Conservation (phyloP, 1,140 invertebrate species). For the Mamestra configurata region DNA sequence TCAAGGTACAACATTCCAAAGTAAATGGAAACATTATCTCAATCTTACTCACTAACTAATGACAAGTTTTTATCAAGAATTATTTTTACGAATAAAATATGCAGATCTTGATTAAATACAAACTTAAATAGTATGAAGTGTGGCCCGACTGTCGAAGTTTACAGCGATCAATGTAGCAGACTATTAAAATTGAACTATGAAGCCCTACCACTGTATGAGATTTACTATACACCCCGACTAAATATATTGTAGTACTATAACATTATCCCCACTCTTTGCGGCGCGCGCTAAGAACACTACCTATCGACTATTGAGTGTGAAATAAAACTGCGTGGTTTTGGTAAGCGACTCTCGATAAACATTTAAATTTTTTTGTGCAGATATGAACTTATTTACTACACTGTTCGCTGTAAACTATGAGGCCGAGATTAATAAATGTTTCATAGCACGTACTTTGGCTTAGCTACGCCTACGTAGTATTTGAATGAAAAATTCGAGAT, state of each 20-base stretch:
- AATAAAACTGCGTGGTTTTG: not conserved
- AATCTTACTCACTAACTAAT: conserved; percentile 42
- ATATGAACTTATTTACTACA: not conserved
- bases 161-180: not conserved
- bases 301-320: not conserved
- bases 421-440: no score
- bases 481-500: no score
- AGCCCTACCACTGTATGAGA: not conserved
- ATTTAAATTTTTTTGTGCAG: not conserved
- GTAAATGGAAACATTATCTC: conserved; percentile 22
- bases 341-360: not conserved
- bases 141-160: conserved; percentile 24
- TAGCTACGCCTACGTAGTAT: no score
- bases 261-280: no score
- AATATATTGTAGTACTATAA: no score
- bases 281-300: not conserved
- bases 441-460: no score
- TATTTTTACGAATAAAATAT: conserved; percentile 40
- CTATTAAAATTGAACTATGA: not conserved
- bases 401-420: no score
- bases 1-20: conserved; percentile 36
- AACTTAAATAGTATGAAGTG: conserved; percentile 9
- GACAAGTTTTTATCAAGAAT: conserved; percentile 35
- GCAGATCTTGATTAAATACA: conserved; percentile 45
- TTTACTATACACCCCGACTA: not conserved